A percentile compares a stretch with the other conserved stretches of the same genome.
phyloP scores from a whole-genome alignment of 2,888 invertebrate genomes.

The Agrilus biguttatus region DNA sequence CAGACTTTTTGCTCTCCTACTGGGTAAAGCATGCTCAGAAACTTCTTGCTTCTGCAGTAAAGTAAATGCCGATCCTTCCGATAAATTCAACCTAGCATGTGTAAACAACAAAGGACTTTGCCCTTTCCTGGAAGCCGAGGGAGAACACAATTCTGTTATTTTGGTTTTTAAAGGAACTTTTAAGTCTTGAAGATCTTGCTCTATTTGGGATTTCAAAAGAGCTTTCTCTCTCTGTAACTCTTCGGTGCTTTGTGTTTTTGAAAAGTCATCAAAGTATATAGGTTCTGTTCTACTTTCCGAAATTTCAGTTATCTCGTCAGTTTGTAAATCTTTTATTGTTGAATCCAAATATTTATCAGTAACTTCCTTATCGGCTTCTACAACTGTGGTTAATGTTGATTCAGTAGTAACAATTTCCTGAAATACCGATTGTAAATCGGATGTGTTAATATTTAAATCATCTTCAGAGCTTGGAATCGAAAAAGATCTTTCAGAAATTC shows the following conservation, averaged over 20 bases:
- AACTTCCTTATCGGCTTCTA: constrained; percentile 23
- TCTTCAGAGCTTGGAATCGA: constrained; percentile 65
- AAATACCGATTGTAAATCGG: constrained; percentile 34
- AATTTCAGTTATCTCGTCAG: constrained; percentile 22
- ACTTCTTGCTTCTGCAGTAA: constrained; percentile 64
- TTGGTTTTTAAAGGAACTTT: constrained; percentile 36
- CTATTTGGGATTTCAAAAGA: constrained; percentile 26
- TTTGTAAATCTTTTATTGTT: constrained; percentile 30
- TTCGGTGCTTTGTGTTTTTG: constrained; percentile 18
- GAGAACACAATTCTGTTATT: constrained; percentile 51
- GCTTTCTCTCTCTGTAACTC: constrained; percentile 21
- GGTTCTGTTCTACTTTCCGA: constrained; percentile 13
- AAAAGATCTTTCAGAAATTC: constrained; percentile 60
- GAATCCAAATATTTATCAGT: constrained; percentile 26
- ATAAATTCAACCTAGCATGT: constrained; percentile 63
- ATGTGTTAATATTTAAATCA: constrained; percentile 45
- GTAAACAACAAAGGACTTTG: constrained; percentile 68
- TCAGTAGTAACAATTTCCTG: constrained; percentile 18
- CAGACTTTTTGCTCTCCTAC: constrained; percentile 67
- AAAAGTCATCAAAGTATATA: constrained; percentile 13
- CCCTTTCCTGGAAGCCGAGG: constrained; percentile 50
- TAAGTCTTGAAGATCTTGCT: constrained; percentile 27
- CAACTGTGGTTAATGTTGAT: constrained; percentile 19
- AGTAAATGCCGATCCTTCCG: constrained; percentile 69
- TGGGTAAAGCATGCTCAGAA: constrained; percentile 57